Evolutionary conservation across 2,797 vertebrate species (phyloP), one percentile per base, ranked within the genome.

Genomic region (Microtus californicus): DNA sequence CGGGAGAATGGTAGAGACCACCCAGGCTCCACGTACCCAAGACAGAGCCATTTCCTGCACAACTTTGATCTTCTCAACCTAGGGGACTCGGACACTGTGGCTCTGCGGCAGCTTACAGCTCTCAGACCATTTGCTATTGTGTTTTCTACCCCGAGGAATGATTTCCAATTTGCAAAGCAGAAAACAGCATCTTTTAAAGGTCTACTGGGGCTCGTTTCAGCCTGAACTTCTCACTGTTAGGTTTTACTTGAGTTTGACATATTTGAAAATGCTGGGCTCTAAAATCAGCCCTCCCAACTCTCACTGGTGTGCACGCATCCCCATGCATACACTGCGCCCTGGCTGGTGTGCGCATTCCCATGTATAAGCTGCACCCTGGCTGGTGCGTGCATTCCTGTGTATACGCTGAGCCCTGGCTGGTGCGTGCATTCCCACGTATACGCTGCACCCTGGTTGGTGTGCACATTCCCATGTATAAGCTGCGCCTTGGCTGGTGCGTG

Each of bases 111-210:
- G 63, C 54, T 27, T 90, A 11, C 15, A 48, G 61, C 74, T 1
- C 5, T 8, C 0, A 59, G 79, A 29, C 86, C 71, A 31, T 34
- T 71, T 71, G 25, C 17, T 21, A 2, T 2, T 12, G 34, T 86
- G 79, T 27, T 56, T 90, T 79, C 85, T 86, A 23, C 34, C 74
- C 88, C 69, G 4, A 71, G 59, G 94, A 90, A 93, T 74, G 80
- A 92, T 91, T 96, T 90, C 86, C 91, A 96, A 95, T 94, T 95
- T 97, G 79, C 89, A 95, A 92, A 94, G 69, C 95, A 89, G 94
- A 95, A 93, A 96, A 91, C 56, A 9, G 83, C 91, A 77, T 74
- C 93, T 89, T 87, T 89, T 78, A 37, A 59, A 63, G 67, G 74
- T 67, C 56, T 40, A 54, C 77, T 87, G 80, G 81, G 94, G 69